Evolutionary conservation across 2,888 invertebrate species (phyloP).

Genomic region (Pseudanteris insignis): DNA sequence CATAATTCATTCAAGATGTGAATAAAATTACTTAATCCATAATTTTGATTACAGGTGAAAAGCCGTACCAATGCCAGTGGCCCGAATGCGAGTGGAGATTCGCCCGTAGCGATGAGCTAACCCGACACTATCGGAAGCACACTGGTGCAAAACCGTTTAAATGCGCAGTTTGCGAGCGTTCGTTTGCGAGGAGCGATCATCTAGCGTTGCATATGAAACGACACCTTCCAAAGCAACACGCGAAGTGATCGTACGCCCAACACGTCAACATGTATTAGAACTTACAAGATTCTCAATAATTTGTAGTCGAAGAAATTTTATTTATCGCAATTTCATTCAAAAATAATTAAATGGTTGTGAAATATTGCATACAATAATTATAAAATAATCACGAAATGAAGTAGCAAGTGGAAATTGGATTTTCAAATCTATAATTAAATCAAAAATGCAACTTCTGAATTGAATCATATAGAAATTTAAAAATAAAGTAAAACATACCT

Average conservation of each 20-base stretch:
- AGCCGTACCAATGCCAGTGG: constrained; percentile 98
- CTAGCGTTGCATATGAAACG: constrained; percentile 96
- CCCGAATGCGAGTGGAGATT: constrained; percentile 98
- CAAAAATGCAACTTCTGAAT: too few relatives aligned
- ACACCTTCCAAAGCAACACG: constrained; percentile 86
- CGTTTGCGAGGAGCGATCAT: constrained; percentile 95
- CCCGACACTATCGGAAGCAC: constrained; percentile 96
- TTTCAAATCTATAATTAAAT: too few relatives aligned
- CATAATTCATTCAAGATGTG: too few relatives aligned
- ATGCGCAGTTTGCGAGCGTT: constrained; percentile 93
- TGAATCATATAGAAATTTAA: too few relatives aligned
- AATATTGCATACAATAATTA: too few relatives aligned
- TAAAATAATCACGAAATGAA: too few relatives aligned
- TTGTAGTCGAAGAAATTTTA: constrained; percentile 10
- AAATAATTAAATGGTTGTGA: too few relatives aligned
- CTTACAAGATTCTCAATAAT: constrained; percentile 27
- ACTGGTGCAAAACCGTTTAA: constrained; percentile 98
- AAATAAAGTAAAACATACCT: too few relatives aligned
- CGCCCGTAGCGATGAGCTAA: constrained; percentile 94
- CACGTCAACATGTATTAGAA: constrained; percentile 12
- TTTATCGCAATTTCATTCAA: too few relatives aligned
- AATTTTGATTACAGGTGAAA: constrained; percentile 80
- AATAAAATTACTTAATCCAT: too few relatives aligned
- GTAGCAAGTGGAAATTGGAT: too few relatives aligned
- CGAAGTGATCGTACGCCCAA: constrained; percentile 61